These are phyloP conservation scores for Anthophora plumipes DNA, from an alignment of 2,888 invertebrate genomes.

Conservation along the genomic window DNA sequence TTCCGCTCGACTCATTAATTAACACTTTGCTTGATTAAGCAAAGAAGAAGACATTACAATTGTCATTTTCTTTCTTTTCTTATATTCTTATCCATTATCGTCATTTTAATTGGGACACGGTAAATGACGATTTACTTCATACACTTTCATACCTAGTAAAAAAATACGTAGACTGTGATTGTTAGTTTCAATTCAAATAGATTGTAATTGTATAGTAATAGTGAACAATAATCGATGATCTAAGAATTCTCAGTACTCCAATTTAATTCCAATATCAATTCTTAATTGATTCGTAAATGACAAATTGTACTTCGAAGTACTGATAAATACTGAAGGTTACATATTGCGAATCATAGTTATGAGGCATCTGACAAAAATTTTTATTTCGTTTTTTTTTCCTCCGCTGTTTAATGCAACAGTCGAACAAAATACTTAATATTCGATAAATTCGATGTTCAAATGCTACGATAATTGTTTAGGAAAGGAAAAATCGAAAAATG, in stretches of 20 bases:
- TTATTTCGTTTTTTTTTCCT: background rate
- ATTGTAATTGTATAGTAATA: background rate
- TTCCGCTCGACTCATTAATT: too few species aligned
- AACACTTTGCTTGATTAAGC: too few species aligned
- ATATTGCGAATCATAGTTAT: background rate
- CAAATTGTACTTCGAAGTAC: conserved; percentile 7
- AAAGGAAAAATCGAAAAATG: too few species aligned
- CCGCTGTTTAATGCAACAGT: background rate
- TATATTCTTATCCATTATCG: too few species aligned
- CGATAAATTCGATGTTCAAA: too few species aligned
- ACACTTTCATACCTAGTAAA: too few species aligned
- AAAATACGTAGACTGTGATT: background rate
- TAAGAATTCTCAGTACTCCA: conserved; percentile 1
- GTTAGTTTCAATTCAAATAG: background rate
- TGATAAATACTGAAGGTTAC: conserved; percentile 10
- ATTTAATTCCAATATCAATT: conserved; percentile 16
- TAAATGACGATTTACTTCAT: too few species aligned
- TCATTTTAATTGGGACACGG: too few species aligned
- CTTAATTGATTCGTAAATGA: conserved; percentile 31
- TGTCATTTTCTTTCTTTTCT: too few species aligned
- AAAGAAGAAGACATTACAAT: too few species aligned
- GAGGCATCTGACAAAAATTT: background rate
- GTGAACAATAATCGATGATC: background rate
- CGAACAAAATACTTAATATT: background rate
- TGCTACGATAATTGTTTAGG: too few species aligned